A percentile compares a stretch with the other conserved stretches of the same genome.
Conservation (phyloP, 2,113 vertebrate species). For the Protobothrops mucrosquamatus region DNA sequence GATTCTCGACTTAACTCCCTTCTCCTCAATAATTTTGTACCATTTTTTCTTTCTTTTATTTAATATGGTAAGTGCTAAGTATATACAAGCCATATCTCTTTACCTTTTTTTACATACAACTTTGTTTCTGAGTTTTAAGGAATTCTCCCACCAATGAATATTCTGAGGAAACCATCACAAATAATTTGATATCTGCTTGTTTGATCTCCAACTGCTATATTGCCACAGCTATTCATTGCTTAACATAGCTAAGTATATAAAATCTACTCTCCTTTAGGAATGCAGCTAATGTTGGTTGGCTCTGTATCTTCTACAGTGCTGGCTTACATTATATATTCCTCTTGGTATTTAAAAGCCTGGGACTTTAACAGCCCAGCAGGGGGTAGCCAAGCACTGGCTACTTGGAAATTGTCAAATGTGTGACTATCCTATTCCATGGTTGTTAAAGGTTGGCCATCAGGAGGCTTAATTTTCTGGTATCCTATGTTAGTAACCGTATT, state of each 20-base stretch:
- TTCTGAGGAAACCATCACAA: slow-evolving; percentile 13
- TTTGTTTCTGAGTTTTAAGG: slow-evolving; percentile 21
- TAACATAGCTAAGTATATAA: slow-evolving; percentile 19
- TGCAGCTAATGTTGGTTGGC: slow-evolving; percentile 24
- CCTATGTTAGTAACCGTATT: slow-evolving; percentile 24
- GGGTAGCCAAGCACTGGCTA: slow-evolving; percentile 89
- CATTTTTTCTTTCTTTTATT: background rate
- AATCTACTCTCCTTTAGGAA: slow-evolving; percentile 1
- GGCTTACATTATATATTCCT: slow-evolving; percentile 23
- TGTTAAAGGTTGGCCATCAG: background rate
- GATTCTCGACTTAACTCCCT: background rate
- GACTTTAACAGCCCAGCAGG: slow-evolving; percentile 82
- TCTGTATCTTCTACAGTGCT: slow-evolving; percentile 28
- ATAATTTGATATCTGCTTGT: background rate
- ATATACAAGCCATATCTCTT: background rate
- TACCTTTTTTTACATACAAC: background rate
- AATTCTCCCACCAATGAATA: slow-evolving; percentile 21
- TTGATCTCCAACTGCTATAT: slow-evolving; percentile 8
- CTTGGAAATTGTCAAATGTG: slow-evolving; percentile 44
- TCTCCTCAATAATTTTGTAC: background rate
- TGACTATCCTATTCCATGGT: slow-evolving; percentile 30
- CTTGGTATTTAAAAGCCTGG: slow-evolving; percentile 42
- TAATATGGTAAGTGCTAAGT: background rate
- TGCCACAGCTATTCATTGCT: background rate
- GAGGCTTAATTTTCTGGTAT: slow-evolving; percentile 8